Conservation (phyloP, 2,888 invertebrate species). For the Acanthopleura granulata region DNA sequence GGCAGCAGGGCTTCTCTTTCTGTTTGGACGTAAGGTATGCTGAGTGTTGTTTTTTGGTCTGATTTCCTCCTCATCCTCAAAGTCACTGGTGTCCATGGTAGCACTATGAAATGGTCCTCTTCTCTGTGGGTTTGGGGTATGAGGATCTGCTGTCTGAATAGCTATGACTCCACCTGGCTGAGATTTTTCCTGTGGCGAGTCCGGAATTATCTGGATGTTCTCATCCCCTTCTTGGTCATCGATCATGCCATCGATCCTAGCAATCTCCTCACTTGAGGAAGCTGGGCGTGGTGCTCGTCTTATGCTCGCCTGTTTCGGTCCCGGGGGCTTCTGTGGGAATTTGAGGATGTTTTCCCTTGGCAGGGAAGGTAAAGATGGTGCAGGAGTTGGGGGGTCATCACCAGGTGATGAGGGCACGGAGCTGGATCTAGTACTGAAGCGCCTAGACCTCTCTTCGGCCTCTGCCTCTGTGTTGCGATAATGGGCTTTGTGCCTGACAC, state of each 20-base stretch:
- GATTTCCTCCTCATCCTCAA: slow-evolving; percentile 6
- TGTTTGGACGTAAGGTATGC: slow-evolving; percentile 5
- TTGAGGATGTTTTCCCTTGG: slow-evolving; percentile 26
- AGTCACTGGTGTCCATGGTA: too few species aligned
- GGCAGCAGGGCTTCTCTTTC: slow-evolving; percentile 10
- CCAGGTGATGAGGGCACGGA: background rate
- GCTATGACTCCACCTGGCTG: slow-evolving; percentile 1
- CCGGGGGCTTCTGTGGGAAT: background rate
- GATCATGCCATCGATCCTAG: slow-evolving; percentile 25
- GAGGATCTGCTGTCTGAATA: background rate
- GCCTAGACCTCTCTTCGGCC: slow-evolving; percentile 47
- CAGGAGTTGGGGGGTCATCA: slow-evolving; percentile 28
- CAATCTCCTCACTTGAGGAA: slow-evolving; percentile 47
- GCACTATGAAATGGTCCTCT: too few species aligned
- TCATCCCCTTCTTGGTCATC: background rate
- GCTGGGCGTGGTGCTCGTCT: slow-evolving; percentile 42
- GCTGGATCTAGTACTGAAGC: slow-evolving; percentile 23
- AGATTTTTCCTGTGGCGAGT: slow-evolving; percentile 2
- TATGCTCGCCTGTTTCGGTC: slow-evolving; percentile 46
- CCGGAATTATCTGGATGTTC: background rate
- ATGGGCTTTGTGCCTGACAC: slow-evolving; percentile 29
- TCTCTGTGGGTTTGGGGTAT: background rate
- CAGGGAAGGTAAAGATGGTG: slow-evolving; percentile 42
- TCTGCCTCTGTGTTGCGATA: slow-evolving; percentile 48
- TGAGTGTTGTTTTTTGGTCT: background rate